Base-by-base conservation (phyloP, 2,888 invertebrate genomes). In the Pristionchus maxplancki region DNA sequence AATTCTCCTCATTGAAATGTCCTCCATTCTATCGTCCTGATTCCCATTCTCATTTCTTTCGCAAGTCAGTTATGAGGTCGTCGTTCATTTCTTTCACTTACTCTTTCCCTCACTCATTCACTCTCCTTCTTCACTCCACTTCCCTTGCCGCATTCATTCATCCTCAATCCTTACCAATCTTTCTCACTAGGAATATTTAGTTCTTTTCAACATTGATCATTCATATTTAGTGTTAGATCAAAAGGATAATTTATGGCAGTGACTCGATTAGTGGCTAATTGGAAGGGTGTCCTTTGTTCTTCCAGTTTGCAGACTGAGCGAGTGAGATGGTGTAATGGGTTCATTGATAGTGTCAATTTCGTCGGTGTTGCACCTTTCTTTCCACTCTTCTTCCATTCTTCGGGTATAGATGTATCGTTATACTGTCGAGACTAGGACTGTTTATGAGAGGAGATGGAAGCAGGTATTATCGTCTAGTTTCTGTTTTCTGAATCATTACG, bases 191-290 rank as follows among this genome's bases (percentile, higher is more conserved):
- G 3, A 28, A 17, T 34, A 20, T 71, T 37, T 37, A 15, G 13
- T 28, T 31, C 31, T 34, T 17, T 71, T 28, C 37, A 71, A 28
- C 64, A 28, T 37, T 17, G 5, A 15, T n/a, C n/a, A 31, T 71
- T 31, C 37, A 31, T 31, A 34, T 5, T 13, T 34, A 34, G 67
- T 6, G 9, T 71, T 64, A 28, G n/a, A n/a, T n/a, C n/a, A 17
- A 11, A 20, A 34, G 11, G 31, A 37, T 31, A 71, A 71, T 71
- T 71, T 34, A 71, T 37, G 20, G 15, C 15, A 37, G n/a, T 71
- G 31, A 31, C 67, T 71, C 37, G 67, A 71, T 71, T 71, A 71
- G 67, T 71, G n/a, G 13, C 67, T 71, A 71, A 71, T 31, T 71
- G 67, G 13, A 34, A 1, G 28, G n/a, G 20, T 31, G 34, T 71